Base-by-base conservation (phyloP, 1,140 invertebrate species). In the Cydia strobilella region DNA sequence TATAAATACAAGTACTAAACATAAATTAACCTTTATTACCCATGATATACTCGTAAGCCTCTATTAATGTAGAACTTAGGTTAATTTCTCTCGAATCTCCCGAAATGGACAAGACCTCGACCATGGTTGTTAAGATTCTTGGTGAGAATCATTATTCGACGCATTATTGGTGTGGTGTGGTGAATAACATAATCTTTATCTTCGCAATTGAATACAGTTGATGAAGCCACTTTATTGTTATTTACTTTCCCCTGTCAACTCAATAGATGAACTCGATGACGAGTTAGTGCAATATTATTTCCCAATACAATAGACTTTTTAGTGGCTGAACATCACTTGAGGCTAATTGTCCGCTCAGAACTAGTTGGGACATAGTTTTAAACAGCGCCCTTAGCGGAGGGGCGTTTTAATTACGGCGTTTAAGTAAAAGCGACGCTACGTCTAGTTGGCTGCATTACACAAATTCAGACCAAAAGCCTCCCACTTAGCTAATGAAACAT, bases 401-500 rank as follows among this genome's bases (percentile, higher is more conserved):
- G 83, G 84, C 84, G 86, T 90, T 91, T 92, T 92, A 92, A 92
- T 92, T 91, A 92, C 88, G 85, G 81, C 89, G 87, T 92, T 92
- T 92, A 92, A 92, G 90, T 91, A 90, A 90, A 90, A 90, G 90
- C 90, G 89, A 81, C 84, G 84, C 87, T 85, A 83, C 87, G 85
- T 87, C 88, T 89, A 88, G 86, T 84, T 90, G 82, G 85, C 86
- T 91, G 89, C 90, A 91, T 90, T 91, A 91, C 90, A 90, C 87
- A 89, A 89, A 91, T 91, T 90, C 87, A 89, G 88, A 91, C 93
- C 91, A 92, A 93, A 93, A 93, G 92, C 92, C 90, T 90, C 83
- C 92, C 93, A 93, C 92, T 93, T 93, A 93, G 93, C 93, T 93
- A 93, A 93, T 93, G 93, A 93, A 93, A 93, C 92, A 93, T 93